Evolutionary conservation across 2,797 vertebrate genomes (phyloP), one percentile per base, ranked within the genome.

Genomic region (Pterois miles): DNA sequence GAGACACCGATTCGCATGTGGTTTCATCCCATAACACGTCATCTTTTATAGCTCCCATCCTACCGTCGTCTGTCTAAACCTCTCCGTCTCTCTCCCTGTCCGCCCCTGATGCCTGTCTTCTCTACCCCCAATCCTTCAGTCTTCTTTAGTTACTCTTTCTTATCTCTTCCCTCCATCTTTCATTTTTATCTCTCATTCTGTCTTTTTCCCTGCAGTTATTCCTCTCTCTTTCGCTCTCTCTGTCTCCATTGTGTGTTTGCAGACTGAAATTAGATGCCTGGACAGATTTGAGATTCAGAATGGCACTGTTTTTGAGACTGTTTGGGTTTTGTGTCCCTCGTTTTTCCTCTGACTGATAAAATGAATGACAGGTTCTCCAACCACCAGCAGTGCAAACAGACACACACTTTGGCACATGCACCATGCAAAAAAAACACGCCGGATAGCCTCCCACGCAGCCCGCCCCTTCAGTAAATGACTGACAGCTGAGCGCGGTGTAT

Each of bases 401-500:
- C 65, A 6, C 66, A 53, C 69, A 56, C 23, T 38, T 36, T 71
- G 65, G 88, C 78, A 76, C 34, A 66, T 66, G 59, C 60, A 36
- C 53, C 78, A 76, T 74, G 74, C 73, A 76, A 79, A 82, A 23
- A 74, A 73, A 70, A 71, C 62, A 83, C 60, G 52, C 8, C n/a
- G 80, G 62, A 83, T 56, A 79, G 74, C 69, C 31, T 66, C 70
- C 65, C 65, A 83, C 80, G 62, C 50, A 40, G 18, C 48, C 68
- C 69, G 54, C 74, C 64, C 52, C 50, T 34, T 50, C 27, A 53
- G 34, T 14, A 20, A 60, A 78, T 90, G 89, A 93, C 62, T 90
- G 91, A 86, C 90, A 86, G 86, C 74, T 76, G 68, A 84, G 86
- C 11, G 20, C 11, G 8, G 72, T 57, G 65, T 48, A 11, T 86